Conservation (phyloP, 1,140 invertebrate species). For the Odontomachus brunneus region DNA sequence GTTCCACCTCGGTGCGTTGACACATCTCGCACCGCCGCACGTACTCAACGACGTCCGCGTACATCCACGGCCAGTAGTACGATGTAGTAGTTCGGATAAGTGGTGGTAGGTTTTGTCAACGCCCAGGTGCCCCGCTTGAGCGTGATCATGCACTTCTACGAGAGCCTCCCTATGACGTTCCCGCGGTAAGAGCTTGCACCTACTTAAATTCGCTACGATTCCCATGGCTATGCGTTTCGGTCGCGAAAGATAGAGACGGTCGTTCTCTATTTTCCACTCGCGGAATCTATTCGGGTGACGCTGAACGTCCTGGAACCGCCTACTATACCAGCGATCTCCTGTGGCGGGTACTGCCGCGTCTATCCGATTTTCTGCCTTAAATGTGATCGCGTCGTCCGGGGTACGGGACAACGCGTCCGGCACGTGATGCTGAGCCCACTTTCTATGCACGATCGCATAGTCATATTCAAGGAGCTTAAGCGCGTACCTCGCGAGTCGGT, state of each 20-base stretch:
- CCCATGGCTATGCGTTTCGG: background rate
- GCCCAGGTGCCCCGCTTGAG: too few relatives aligned
- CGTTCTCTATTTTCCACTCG: background rate
- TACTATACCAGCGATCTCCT: background rate
- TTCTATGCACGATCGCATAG: background rate
- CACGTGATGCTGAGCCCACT: background rate
- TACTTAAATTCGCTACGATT: background rate
- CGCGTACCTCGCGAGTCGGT: too few relatives aligned
- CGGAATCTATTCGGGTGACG: background rate
- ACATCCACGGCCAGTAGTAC: too few relatives aligned
- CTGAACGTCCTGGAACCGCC: background rate
- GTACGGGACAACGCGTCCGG: background rate
- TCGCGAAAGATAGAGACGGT: background rate
- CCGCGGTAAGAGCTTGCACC: too few relatives aligned
- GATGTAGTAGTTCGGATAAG: too few relatives aligned
- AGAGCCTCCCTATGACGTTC: too few relatives aligned
- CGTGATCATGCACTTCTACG: too few relatives aligned
- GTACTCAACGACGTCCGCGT: too few relatives aligned
- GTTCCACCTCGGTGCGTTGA: too few relatives aligned
- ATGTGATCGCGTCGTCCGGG: background rate
- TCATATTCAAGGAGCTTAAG: background rate
- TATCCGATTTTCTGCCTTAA: background rate
- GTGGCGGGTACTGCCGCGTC: too few relatives aligned
- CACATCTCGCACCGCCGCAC: too few relatives aligned
- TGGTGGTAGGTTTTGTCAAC: too few relatives aligned